These are phyloP conservation scores for Fregetta grallaria DNA, from an alignment of 2,113 vertebrate species.

Conservation along the genomic window DNA sequence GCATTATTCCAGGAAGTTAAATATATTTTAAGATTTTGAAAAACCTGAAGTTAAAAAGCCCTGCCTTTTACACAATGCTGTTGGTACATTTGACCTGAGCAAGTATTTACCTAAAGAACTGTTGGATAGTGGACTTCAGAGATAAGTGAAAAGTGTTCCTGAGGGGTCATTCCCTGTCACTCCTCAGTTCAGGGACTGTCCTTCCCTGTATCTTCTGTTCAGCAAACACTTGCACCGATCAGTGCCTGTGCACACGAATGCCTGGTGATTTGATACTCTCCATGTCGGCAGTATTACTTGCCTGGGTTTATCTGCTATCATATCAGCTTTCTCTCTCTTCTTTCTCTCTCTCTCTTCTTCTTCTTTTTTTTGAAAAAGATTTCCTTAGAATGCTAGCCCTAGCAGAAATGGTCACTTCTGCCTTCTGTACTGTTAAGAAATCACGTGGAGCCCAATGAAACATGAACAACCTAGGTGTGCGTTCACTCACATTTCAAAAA, in stretches of 20 bases:
- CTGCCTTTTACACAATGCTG: neutral
- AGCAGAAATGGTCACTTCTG: neutral
- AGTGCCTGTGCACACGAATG: fast-evolving
- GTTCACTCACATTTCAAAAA: neutral
- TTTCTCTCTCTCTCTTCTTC: no score
- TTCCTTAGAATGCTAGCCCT: neutral
- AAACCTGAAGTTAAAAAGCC: neutral
- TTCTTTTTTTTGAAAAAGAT: no score
- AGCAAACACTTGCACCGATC: neutral
- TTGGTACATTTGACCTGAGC: neutral
- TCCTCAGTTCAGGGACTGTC: neutral
- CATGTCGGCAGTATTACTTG: neutral
- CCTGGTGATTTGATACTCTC: neutral
- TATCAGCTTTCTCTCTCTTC: neutral
- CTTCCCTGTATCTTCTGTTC: neutral
- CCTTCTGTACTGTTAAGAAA: neutral
- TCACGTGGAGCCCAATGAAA: neutral
- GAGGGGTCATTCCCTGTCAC: neutral
- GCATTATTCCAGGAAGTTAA: neutral
- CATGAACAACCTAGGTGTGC: no score
- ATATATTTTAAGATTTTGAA: neutral
- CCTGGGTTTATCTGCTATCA: neutral
- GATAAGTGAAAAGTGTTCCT: neutral
- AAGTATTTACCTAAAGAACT: neutral
- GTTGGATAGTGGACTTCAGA: neutral